Conservation (phyloP, 2,113 vertebrate genomes). For the Panurus biarmicus region DNA sequence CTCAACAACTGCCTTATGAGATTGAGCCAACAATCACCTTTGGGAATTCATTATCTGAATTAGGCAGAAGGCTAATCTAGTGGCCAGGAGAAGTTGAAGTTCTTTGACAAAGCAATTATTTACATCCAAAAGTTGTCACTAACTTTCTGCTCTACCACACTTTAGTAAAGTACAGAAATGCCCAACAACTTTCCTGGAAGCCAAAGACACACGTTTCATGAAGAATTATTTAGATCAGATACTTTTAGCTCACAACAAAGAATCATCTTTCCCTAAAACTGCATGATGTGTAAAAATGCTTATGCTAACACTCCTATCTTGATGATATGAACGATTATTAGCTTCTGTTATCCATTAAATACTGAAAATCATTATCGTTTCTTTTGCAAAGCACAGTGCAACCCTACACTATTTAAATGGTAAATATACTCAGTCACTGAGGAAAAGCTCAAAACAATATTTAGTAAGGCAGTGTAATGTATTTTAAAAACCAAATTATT, state of each 20-base stretch:
- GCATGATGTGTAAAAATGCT: background rate
- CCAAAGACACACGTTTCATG: background rate
- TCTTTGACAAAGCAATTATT: background rate
- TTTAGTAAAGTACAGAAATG: background rate
- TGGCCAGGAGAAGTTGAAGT: background rate
- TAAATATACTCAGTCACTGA: background rate
- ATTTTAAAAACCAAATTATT: background rate
- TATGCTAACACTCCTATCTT: background rate
- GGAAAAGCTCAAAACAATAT: background rate
- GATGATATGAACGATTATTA: background rate
- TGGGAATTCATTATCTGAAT: background rate
- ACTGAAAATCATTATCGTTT: background rate
- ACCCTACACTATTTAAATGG: background rate
- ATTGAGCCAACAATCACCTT: background rate
- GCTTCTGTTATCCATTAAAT: background rate
- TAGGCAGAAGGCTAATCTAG: background rate
- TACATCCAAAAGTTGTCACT: background rate
- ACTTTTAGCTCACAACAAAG: background rate
- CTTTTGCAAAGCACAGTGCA: background rate
- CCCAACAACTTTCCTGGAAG: background rate
- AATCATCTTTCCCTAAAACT: background rate
- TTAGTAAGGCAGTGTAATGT: background rate
- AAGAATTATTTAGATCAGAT: background rate
- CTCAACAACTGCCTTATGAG: background rate
- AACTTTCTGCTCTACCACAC: background rate